Conservation (phyloP, 2,888 invertebrate species). For the Pseudococcus viburni region DNA sequence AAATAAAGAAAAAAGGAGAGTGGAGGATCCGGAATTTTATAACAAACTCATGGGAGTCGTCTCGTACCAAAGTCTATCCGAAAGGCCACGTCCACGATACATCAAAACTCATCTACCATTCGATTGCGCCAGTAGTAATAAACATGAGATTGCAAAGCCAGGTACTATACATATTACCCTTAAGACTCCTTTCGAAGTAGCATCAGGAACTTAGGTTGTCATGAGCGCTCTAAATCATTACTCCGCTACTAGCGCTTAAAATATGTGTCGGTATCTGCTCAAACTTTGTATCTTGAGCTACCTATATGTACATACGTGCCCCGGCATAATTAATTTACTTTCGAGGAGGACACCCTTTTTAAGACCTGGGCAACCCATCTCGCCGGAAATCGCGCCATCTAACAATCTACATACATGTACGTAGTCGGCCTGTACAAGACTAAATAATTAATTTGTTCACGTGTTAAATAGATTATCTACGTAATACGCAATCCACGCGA, state of each 20-base stretch:
- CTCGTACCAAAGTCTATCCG: neutral
- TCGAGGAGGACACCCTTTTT: neutral
- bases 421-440: neutral
- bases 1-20: neutral
- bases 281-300: neutral
- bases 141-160: constrained; percentile 68
- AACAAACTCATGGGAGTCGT: neutral
- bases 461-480: constrained; percentile 80
- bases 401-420: neutral
- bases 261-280: no score
- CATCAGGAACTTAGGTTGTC: neutral
- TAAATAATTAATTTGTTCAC: constrained; percentile 46
- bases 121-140: constrained; percentile 68
- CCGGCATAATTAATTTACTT: neutral
- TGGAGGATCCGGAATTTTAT: neutral
- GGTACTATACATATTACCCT: constrained; percentile 60
- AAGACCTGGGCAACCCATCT: neutral
- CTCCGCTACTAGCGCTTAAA: no score
- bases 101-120: constrained; percentile 69
- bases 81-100: constrained; percentile 71
- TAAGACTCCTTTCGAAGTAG: neutral
- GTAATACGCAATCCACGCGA: constrained; percentile 92
- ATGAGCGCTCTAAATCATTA: neutral
- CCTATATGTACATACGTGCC: neutral
- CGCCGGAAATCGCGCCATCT: neutral